A percentile compares a stretch with the other conserved stretches of the same genome.
These are phyloP conservation scores for Eupithecia vulgata DNA, from an alignment of 2,888 invertebrate genomes.

Conservation along the genomic window DNA sequence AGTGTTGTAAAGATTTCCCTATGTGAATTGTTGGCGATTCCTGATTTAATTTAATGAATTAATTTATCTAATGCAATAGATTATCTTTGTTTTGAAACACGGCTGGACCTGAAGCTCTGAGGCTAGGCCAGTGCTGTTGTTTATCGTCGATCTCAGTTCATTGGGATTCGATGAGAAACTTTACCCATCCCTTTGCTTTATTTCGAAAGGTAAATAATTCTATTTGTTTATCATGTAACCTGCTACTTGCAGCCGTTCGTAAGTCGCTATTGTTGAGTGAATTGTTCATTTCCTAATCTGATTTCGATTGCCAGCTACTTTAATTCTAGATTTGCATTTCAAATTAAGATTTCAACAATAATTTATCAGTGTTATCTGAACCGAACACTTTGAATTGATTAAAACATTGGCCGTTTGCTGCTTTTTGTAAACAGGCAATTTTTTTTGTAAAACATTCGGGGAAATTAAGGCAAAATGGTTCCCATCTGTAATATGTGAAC, in stretches of 20 bases:
- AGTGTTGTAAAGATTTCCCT: conserved; percentile 78
- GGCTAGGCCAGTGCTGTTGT: conserved; percentile 42
- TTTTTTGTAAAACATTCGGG: neutral
- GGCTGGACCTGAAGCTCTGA: conserved; percentile 38
- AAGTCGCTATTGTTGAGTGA: conserved; percentile 24
- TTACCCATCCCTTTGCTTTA: conserved; percentile 23
- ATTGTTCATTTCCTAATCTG: conserved; percentile 33
- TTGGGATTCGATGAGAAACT: conserved; percentile 43
- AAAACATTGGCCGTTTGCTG: neutral
- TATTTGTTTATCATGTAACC: conserved; percentile 14
- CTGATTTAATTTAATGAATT: conserved; percentile 74
- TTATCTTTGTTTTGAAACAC: conserved; percentile 53
- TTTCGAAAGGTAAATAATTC: conserved; percentile 11
- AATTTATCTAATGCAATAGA: conserved; percentile 63
- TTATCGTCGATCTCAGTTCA: conserved; percentile 42
- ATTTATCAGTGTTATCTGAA: conserved; percentile 1
- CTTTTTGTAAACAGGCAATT: neutral
- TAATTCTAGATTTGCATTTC: conserved; percentile 25
- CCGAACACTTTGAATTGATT: conserved; percentile 8
- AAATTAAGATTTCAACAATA: conserved; percentile 3
- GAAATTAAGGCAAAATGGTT: conserved; percentile 3
- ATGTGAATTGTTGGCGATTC: conserved; percentile 74
- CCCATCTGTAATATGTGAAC: conserved; percentile 7
- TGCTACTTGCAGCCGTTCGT: neutral
- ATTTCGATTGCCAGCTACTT: conserved; percentile 25